Evolutionary conservation across 2,797 vertebrate species (phyloP).

Genomic region (Pantherophis alleghaniensis): DNA sequence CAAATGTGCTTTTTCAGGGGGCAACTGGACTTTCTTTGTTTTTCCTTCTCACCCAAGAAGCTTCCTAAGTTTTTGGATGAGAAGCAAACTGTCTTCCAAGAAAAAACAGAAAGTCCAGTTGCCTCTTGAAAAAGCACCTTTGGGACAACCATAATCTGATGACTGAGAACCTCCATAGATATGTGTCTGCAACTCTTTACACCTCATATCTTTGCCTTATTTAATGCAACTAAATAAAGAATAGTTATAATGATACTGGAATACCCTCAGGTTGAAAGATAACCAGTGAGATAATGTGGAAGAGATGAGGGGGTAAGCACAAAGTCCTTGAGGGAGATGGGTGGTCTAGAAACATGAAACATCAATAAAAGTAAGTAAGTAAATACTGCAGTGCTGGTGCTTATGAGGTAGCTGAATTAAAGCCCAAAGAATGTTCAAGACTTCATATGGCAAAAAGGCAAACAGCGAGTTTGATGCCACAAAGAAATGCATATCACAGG

Average conservation of each 20-base stretch:
- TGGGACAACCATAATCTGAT: background rate
- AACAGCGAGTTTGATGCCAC: background rate
- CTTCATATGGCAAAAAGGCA: background rate
- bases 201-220: background rate
- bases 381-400: background rate
- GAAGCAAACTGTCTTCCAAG: background rate
- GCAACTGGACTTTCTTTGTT: too few relatives aligned
- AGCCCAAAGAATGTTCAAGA: background rate
- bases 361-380: background rate
- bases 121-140: background rate
- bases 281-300: background rate
- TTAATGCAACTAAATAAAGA: background rate
- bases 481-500: background rate
- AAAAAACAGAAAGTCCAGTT: background rate
- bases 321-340: background rate
- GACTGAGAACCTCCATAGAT: background rate
- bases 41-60: too few relatives aligned
- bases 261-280: background rate
- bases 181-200: background rate
- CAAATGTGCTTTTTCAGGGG: too few relatives aligned
- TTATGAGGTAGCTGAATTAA: background rate
- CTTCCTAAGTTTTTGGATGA: too few relatives aligned
- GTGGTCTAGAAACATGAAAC: background rate
- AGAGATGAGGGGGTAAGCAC: background rate
- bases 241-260: background rate